Evolutionary conservation across 1,140 invertebrate species (phyloP).

Genomic region (Acromyrmex echinatior): DNA sequence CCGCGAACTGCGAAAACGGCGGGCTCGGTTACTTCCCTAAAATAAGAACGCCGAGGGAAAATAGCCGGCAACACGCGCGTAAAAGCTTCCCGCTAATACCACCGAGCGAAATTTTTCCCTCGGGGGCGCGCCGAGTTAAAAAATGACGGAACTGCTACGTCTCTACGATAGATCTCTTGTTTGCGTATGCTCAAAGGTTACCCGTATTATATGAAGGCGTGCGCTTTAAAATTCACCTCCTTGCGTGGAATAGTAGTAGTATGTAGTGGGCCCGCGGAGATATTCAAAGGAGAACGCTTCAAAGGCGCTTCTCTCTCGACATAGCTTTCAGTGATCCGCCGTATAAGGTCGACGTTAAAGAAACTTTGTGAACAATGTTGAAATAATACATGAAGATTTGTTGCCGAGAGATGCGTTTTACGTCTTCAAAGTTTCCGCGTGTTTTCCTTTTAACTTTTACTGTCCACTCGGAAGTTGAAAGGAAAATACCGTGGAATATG

Average conservation of each 20-base stretch:
- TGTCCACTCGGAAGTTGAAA: not conserved
- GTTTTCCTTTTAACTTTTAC: not conserved
- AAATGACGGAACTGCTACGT: constrained; percentile 57
- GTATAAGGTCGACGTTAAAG: constrained; percentile 12
- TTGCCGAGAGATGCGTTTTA: not conserved
- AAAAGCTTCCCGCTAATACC: constrained; percentile 36
- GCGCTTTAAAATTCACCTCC: constrained; percentile 54
- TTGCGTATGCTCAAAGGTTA: constrained; percentile 55
- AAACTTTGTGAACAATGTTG: constrained; percentile 13
- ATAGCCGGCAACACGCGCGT: constrained; percentile 35
- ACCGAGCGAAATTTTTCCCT: constrained; percentile 57
- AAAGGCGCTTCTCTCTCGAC: constrained; percentile 2
- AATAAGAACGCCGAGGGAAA: constrained; percentile 57
- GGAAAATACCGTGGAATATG: not conserved
- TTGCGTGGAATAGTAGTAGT: not conserved
- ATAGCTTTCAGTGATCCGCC: constrained; percentile 12
- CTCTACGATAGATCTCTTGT: constrained; percentile 54
- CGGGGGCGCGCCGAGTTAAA: constrained; percentile 29
- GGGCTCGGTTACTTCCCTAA: constrained; percentile 30
- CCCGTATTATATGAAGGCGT: constrained; percentile 41
- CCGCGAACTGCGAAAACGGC: not conserved
- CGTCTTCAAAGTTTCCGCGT: not conserved
- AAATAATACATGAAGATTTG: constrained; percentile 43
- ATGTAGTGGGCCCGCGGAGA: not conserved
- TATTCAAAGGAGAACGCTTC: constrained; percentile 46